Evolutionary conservation across 2,888 invertebrate species (phyloP).

Genomic region (Lissonota sp.): DNA sequence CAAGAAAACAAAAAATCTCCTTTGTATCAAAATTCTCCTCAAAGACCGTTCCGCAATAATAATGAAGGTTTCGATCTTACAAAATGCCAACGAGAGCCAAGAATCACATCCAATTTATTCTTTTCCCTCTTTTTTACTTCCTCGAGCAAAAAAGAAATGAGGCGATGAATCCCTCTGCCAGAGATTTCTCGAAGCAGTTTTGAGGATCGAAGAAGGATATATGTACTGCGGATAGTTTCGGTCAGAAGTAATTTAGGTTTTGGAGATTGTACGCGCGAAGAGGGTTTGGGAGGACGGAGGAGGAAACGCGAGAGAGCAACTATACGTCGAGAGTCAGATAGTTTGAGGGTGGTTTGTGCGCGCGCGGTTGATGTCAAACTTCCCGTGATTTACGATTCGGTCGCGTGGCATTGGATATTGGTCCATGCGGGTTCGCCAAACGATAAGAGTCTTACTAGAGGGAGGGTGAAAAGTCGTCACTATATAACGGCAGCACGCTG

Average conservation of each 20-base stretch:
- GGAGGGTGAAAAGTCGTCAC: conserved; percentile 42
- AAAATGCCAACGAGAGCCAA: too few relatives aligned
- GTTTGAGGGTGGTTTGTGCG: conserved; percentile 16
- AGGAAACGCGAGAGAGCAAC: conserved; percentile 33
- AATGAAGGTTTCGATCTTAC: too few relatives aligned
- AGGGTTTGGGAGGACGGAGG: neutral
- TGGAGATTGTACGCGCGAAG: neutral
- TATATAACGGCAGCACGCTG: conserved; percentile 12
- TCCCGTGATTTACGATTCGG: conserved; percentile 58
- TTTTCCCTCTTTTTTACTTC: too few relatives aligned
- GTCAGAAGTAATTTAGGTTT: conserved; percentile 53
- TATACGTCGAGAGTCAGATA: conserved; percentile 25
- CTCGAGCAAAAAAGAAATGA: neutral
- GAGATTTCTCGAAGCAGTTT: conserved; percentile 20
- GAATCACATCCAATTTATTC: too few relatives aligned
- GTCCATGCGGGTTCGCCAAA: conserved; percentile 42
- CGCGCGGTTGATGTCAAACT: conserved; percentile 33
- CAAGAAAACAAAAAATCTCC: too few relatives aligned
- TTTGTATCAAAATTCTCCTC: too few relatives aligned
- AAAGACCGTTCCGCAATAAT: too few relatives aligned
- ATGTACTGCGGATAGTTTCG: conserved; percentile 31
- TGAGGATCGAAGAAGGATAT: neutral
- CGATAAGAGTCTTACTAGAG: conserved; percentile 48
- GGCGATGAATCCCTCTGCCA: neutral
- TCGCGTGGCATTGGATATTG: conserved; percentile 21